A percentile compares a stretch with the other conserved stretches of the same genome.
These are phyloP conservation scores for Cavia aperea DNA, from an alignment of 2,113 vertebrate genomes.

Conservation along the genomic window DNA sequence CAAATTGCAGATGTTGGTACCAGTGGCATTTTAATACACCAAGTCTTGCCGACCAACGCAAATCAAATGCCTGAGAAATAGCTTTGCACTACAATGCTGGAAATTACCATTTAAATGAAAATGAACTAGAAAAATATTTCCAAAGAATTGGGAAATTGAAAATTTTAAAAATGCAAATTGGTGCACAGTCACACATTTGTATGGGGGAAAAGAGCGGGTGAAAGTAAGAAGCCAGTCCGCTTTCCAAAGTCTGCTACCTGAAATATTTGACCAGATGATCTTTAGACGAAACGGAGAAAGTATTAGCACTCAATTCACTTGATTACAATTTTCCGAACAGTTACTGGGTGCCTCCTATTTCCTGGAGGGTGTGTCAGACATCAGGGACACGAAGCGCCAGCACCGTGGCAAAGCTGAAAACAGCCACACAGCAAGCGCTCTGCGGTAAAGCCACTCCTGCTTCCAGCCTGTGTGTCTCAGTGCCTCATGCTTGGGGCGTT, in stretches of 20 bases:
- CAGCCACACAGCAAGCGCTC: fast-evolving
- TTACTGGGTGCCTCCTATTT: not conserved
- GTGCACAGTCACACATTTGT: not conserved
- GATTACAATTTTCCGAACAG: not conserved
- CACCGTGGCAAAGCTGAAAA: not conserved
- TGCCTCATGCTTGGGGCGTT: not conserved
- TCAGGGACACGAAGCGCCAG: not conserved
- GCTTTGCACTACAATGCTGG: conserved; percentile 6
- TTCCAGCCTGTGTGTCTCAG: not conserved
- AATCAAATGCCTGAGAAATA: conserved; percentile 36
- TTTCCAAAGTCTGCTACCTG: not conserved
- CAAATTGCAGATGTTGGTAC: conserved; percentile 57
- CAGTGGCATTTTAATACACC: conserved; percentile 32
- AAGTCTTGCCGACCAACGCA: not conserved
- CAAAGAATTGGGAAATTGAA: conserved; percentile 41
- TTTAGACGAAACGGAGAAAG: not conserved
- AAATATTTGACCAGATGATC: not conserved
- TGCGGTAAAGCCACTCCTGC: not conserved
- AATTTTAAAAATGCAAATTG: conserved; percentile 49
- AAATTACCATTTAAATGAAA: conserved; percentile 55
- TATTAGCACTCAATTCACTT: not conserved
- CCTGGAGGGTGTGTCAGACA: not conserved
- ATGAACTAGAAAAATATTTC: conserved; percentile 52
- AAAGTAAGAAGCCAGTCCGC: not conserved
- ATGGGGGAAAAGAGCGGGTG: not conserved